Conservation (phyloP, 2,113 vertebrate species). For the Lethenteron reissneri region DNA sequence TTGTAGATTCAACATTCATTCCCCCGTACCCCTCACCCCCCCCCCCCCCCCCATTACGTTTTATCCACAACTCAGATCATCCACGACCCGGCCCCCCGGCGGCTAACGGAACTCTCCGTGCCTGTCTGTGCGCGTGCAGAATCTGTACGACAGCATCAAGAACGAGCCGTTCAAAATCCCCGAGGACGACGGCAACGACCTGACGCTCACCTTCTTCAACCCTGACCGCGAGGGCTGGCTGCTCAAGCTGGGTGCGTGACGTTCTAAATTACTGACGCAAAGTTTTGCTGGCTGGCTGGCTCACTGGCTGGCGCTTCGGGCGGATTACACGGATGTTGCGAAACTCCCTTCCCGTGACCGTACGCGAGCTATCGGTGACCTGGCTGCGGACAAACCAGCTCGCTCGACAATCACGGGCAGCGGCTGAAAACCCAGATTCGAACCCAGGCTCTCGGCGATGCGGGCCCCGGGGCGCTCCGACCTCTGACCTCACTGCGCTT, state of each 20-base stretch:
- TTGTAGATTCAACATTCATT: no score
- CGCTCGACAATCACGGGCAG: background rate
- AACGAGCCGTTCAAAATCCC: conserved; percentile 97
- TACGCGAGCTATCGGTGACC: no score
- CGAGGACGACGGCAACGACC: conserved; percentile 80
- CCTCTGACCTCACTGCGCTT: conserved; percentile 14
- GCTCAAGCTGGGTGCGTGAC: conserved; percentile 61
- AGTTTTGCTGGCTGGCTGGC: no score
- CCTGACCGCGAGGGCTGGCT: conserved; percentile 94
- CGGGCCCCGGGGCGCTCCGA: conserved; percentile 11
- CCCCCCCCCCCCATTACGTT: no score
- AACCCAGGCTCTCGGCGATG: conserved; percentile 17
- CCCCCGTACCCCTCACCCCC: no score
- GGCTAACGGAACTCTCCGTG: background rate
- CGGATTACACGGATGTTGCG: conserved; percentile 2
- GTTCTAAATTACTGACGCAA: no score
- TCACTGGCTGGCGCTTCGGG: conserved; percentile 10
- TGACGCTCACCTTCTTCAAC: conserved; percentile 97
- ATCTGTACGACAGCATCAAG: conserved; percentile 93
- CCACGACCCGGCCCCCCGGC: no score
- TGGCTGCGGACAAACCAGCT: no score
- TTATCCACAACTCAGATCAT: no score
- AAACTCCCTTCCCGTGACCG: background rate
- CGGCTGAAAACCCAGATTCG: conserved; percentile 15
- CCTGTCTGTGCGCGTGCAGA: conserved; percentile 24